Percentiles rank a stretch among this genome's conserved stretches.
phyloP scores from a whole-genome alignment of 2,797 vertebrate genomes.

The Pseudomugil gertrudae region DNA sequence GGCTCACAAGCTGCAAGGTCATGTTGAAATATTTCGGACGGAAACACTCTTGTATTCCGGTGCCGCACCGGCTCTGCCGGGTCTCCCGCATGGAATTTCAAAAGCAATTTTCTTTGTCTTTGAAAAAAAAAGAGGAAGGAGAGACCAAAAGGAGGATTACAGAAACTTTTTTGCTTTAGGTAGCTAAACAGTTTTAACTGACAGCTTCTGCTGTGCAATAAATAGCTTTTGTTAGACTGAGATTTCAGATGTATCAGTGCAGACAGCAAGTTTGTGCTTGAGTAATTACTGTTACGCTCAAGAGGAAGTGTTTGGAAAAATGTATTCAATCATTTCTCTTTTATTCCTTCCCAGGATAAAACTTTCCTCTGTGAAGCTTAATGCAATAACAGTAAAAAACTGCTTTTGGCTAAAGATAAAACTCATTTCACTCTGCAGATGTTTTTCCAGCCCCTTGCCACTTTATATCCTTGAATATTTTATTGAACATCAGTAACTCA shows the following conservation, averaged over 20 bases:
- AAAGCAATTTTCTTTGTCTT: constrained; percentile 56
- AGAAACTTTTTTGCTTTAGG: constrained; percentile 22
- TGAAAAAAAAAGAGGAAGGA: constrained; percentile 35
- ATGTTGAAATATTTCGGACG: constrained; percentile 56
- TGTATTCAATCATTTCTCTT: background rate
- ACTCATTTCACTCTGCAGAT: background rate
- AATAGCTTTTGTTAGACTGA: constrained; percentile 1
- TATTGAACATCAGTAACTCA: constrained; percentile 11
- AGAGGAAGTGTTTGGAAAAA: constrained; percentile 6
- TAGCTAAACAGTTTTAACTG: constrained; percentile 17
- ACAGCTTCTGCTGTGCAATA: constrained; percentile 31
- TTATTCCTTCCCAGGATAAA: constrained; percentile 7
- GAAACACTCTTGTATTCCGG: constrained; percentile 41
- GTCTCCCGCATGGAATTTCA: constrained; percentile 33
- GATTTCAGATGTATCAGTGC: constrained; percentile 33
- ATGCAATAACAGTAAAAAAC: constrained; percentile 5
- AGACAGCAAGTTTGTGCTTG: constrained; percentile 25
- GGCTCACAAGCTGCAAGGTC: constrained; percentile 67
- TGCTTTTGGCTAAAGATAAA: constrained; percentile 12
- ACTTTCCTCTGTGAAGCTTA: constrained; percentile 3
- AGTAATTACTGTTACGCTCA: constrained; percentile 29
- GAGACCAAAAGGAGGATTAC: constrained; percentile 44
- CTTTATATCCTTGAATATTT: constrained; percentile 23
- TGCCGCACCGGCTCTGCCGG: constrained; percentile 12
- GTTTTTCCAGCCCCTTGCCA: background rate